Evolutionary conservation across 92 coral and sea anemone species (phyloP).

Genomic region (Plumapathes pennacea): DNA sequence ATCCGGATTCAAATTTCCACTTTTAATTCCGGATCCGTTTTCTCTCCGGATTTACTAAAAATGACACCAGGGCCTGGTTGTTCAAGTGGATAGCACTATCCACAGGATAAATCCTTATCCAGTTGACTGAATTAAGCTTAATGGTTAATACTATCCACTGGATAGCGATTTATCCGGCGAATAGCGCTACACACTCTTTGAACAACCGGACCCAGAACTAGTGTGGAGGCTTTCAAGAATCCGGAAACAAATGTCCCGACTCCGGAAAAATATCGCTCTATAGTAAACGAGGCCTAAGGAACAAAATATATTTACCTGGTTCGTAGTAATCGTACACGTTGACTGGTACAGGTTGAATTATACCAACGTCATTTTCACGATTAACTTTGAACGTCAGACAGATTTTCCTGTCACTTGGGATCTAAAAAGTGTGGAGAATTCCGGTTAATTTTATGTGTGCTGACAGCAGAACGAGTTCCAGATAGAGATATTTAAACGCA

Average conservation of each 20-base stretch:
- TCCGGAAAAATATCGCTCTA: background rate
- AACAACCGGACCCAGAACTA: background rate
- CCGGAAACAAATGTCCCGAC: background rate
- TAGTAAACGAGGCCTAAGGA: background rate
- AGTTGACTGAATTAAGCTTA: too few species aligned
- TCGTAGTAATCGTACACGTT: constrained; percentile 96
- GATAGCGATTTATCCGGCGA: too few species aligned
- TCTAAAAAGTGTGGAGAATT: constrained; percentile 22
- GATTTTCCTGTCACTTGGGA: constrained; percentile 52
- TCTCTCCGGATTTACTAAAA: too few species aligned
- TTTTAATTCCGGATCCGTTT: too few species aligned
- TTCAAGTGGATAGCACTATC: too few species aligned
- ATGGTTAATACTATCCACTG: too few species aligned
- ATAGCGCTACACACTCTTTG: too few species aligned
- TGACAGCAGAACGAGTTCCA: background rate
- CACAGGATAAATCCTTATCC: too few species aligned
- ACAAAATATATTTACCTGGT: constrained; percentile 45
- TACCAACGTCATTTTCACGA: constrained; percentile 69
- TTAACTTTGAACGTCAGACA: constrained; percentile 61
- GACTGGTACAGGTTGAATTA: constrained; percentile 88
- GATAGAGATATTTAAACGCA: background rate
- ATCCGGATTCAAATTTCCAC: too few species aligned
- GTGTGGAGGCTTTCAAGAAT: background rate
- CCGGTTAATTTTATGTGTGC: background rate
- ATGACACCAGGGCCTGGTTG: too few species aligned